These are phyloP conservation scores for Limnodromus scolopaceus DNA, from an alignment of 2,797 vertebrate genomes.

Conservation along the genomic window DNA sequence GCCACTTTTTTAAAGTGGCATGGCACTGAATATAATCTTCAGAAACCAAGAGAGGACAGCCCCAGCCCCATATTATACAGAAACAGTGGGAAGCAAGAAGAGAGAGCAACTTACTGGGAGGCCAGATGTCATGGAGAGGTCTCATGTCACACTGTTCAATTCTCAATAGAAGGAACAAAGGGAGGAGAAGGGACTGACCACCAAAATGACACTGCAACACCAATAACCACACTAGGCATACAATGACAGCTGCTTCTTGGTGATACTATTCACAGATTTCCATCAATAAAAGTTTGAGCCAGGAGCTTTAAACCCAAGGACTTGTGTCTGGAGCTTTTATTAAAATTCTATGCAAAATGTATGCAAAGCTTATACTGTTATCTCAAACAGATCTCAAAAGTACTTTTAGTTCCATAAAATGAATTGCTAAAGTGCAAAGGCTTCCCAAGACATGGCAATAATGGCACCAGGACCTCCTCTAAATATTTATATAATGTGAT, in stretches of 20 bases:
- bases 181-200: background rate
- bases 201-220: background rate
- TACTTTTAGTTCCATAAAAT: conserved; percentile 29
- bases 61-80: background rate
- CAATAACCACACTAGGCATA: background rate
- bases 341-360: background rate
- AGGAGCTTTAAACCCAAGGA: background rate
- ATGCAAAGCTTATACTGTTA: background rate
- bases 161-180: background rate
- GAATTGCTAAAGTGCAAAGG: conserved; percentile 24
- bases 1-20: background rate
- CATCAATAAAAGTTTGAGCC: background rate
- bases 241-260: background rate
- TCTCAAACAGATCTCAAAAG: conserved; percentile 34
- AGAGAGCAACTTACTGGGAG: background rate
- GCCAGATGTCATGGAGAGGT: background rate
- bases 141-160: background rate
- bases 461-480: conserved; percentile 23
- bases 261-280: background rate
- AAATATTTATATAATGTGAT: conserved; percentile 60
- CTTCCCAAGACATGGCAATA: conserved; percentile 30
- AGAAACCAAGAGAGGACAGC: background rate
- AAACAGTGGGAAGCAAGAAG: background rate
- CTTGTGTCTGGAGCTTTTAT: background rate
- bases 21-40: background rate